Percentiles rank a stretch among this genome's conserved stretches.
Conservation (phyloP, 2,113 vertebrate genomes). For the Cinclus cinclus region DNA sequence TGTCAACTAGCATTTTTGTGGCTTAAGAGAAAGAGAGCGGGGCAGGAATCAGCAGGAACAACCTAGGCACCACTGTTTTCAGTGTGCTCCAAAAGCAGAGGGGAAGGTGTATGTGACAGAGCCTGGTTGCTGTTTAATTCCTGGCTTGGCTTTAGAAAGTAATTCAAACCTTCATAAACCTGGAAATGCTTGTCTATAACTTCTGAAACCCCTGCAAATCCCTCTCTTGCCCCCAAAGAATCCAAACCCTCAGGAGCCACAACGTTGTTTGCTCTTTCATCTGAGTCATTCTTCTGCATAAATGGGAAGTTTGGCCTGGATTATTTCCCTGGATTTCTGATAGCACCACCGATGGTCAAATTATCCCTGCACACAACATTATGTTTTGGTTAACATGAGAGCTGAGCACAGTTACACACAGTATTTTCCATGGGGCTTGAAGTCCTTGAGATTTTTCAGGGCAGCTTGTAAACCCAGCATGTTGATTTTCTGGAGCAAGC, state of each 20-base stretch:
- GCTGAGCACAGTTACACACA: not conserved
- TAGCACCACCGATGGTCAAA: not conserved
- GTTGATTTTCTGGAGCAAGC: not conserved
- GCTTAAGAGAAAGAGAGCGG: not conserved
- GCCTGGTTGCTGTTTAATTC: not conserved
- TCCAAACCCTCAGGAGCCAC: not conserved
- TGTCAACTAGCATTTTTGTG: not conserved
- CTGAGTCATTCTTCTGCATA: not conserved
- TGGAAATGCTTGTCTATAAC: not conserved
- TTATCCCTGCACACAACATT: not conserved
- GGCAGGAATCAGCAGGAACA: not conserved
- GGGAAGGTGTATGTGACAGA: not conserved
- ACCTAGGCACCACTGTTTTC: not conserved
- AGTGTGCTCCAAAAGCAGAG: not conserved
- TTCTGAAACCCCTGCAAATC: constrained; percentile 19
- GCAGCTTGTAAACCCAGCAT: not conserved
- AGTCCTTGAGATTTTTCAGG: not conserved
- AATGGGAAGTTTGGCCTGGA: not conserved
- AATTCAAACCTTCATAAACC: not conserved
- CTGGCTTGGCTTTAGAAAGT: not conserved
- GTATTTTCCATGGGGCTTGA: not conserved
- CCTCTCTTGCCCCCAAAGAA: not conserved
- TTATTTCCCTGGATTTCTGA: not conserved
- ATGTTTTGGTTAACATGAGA: not conserved
- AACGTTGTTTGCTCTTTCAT: not conserved